Evolutionary conservation across 2,797 vertebrate species (phyloP).

Genomic region (Crenuchus spilurus): DNA sequence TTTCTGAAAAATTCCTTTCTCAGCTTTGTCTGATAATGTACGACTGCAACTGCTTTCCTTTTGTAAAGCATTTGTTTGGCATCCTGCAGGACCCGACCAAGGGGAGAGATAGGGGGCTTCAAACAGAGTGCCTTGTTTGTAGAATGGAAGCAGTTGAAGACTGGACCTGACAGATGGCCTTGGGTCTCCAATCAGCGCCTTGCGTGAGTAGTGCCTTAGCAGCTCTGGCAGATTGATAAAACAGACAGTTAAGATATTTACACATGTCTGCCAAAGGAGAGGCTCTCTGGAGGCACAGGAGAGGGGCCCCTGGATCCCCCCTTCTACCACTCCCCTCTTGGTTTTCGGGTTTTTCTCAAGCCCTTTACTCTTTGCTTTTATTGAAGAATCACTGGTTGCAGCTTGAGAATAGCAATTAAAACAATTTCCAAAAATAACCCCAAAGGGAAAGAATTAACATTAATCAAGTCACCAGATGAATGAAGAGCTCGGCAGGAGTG

Average conservation of each 20-base stretch:
- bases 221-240: conserved; percentile 69
- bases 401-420: conserved; percentile 65
- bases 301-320: conserved; percentile 21
- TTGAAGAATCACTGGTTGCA: conserved; percentile 22
- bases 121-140: conserved; percentile 27
- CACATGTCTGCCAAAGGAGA: conserved; percentile 64
- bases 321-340: conserved; percentile 25
- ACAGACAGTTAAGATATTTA: conserved; percentile 73
- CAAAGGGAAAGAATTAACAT: conserved; percentile 62
- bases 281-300: conserved; percentile 44
- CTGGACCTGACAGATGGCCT: conserved; percentile 69
- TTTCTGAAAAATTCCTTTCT: not conserved
- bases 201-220: conserved; percentile 61
- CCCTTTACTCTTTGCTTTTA: conserved; percentile 26
- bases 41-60: not conserved
- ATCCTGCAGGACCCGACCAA: not conserved
- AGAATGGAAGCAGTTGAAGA: conserved; percentile 34
- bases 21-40: not conserved
- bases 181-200: conserved; percentile 71
- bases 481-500: conserved; percentile 59
- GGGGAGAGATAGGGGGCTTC: conserved; percentile 5
- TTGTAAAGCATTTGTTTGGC: not conserved
- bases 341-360: conserved; percentile 41
- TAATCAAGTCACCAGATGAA: conserved; percentile 71
- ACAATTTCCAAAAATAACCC: conserved; percentile 70